Conservation (phyloP, 2,888 invertebrate genomes). For the Coenonympha arcania region DNA sequence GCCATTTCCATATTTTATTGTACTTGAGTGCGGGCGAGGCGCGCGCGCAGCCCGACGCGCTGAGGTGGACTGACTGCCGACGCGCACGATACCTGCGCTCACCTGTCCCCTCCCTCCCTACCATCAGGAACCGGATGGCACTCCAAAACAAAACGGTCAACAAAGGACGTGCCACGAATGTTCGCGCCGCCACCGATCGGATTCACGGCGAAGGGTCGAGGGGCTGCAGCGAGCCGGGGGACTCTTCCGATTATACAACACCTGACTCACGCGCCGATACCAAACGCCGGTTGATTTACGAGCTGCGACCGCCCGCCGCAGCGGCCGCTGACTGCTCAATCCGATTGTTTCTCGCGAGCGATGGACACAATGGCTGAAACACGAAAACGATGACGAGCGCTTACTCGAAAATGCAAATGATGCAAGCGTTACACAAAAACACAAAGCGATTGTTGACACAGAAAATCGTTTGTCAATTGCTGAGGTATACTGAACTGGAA, state of each 20-base stretch:
- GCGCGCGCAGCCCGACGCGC: conserved; percentile 66
- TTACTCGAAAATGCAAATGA: conserved; percentile 41
- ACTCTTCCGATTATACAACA: conserved; percentile 51
- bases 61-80: conserved; percentile 62
- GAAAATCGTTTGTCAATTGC: conserved; percentile 44
- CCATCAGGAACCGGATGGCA: conserved; percentile 72
- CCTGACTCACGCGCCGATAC: conserved; percentile 57
- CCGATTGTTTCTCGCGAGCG: conserved; percentile 37
- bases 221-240: conserved; percentile 38
- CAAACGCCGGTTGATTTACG: conserved; percentile 36
- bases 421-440: conserved; percentile 41
- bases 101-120: conserved; percentile 68
- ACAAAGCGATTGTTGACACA: conserved; percentile 51
- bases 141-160: conserved; percentile 74
- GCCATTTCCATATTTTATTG: conserved; percentile 64
- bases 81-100: conserved; percentile 69
- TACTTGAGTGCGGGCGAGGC: conserved; percentile 51
- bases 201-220: conserved; percentile 46
- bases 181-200: conserved; percentile 62
- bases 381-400: conserved; percentile 41
- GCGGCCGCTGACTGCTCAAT: conserved; percentile 31
- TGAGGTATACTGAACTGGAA: conserved; percentile 50
- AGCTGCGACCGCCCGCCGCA: conserved; percentile 31
- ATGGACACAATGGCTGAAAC: conserved; percentile 31
- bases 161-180: conserved; percentile 73